A percentile compares a stretch with the other conserved stretches of the same genome.
These are phyloP conservation scores for Glomeris marginata DNA, from an alignment of 2,888 invertebrate genomes.

Conservation along the genomic window DNA sequence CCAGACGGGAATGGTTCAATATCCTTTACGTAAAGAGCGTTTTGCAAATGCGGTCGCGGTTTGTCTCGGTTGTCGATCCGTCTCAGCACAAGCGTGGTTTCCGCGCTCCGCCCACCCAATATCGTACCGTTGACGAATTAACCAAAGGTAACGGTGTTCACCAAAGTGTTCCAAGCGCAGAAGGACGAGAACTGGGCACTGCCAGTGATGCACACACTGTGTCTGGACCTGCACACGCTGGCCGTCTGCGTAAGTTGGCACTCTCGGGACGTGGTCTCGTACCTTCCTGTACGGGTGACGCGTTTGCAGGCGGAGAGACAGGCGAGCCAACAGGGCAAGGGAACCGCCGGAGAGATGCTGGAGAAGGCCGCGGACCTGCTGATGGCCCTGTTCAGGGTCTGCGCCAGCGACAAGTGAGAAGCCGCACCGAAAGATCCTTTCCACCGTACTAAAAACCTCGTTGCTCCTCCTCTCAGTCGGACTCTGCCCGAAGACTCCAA, in stretches of 20 bases:
- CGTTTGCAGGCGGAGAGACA: conserved; percentile 11
- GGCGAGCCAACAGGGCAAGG: conserved; percentile 15
- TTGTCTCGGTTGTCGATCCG: background rate
- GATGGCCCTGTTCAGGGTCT: conserved; percentile 85
- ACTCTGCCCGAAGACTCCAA: conserved; percentile 84
- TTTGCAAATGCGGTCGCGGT: background rate
- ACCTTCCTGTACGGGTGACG: background rate
- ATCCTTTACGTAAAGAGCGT: conserved; percentile 26
- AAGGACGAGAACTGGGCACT: conserved; percentile 96
- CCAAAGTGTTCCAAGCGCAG: conserved; percentile 65
- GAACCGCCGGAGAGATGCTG: conserved; percentile 45
- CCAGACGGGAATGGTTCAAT: conserved; percentile 60
- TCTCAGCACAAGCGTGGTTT: no score
- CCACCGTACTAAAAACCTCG: background rate
- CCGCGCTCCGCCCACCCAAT: no score
- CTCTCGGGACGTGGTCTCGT: background rate
- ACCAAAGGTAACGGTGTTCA: conserved; percentile 33
- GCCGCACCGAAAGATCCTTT: background rate
- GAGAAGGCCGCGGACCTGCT: conserved; percentile 89
- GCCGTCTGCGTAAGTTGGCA: conserved; percentile 32
- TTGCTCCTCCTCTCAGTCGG: conserved; percentile 37
- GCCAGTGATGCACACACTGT: conserved; percentile 79
- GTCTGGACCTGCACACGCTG: conserved; percentile 69
- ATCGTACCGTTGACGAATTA: no score
- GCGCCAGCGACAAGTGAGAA: conserved; percentile 72